These are phyloP conservation scores for Ammodytes dubius DNA, from an alignment of 2,113 vertebrate genomes.

Conservation along the genomic window DNA sequence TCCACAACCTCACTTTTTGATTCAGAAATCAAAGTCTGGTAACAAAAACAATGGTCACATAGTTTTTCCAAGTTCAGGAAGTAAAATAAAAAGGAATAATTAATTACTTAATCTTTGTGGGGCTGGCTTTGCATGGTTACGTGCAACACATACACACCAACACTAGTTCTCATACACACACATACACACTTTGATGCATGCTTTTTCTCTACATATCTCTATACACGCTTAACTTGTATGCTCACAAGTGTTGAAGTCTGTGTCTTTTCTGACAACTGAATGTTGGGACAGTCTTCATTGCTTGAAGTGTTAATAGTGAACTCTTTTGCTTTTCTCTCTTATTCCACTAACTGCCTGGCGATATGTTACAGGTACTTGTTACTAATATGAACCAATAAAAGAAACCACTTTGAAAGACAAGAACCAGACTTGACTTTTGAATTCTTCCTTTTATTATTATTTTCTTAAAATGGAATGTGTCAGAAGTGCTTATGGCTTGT, in stretches of 20 bases:
- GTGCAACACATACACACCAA: slow-evolving; percentile 41
- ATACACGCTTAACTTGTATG: slow-evolving; percentile 8
- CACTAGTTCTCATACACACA: slow-evolving; percentile 23
- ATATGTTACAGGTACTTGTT: slow-evolving; percentile 47
- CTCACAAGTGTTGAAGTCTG: slow-evolving; percentile 14
- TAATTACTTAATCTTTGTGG: background rate
- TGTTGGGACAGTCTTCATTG: slow-evolving; percentile 61
- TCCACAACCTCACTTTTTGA: background rate
- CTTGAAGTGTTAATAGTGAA: slow-evolving; percentile 47
- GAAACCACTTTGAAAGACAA: slow-evolving; percentile 41
- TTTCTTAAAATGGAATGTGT: slow-evolving; percentile 52
- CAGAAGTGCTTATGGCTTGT: slow-evolving; percentile 44
- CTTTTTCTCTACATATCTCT: slow-evolving; percentile 44
- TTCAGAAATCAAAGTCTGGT: too few species aligned
- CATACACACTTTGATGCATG: slow-evolving; percentile 55
- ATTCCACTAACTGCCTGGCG: slow-evolving; percentile 28
- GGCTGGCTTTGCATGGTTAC: slow-evolving; percentile 1
- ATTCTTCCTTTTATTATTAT: slow-evolving; percentile 19
- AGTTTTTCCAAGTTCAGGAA: too few species aligned
- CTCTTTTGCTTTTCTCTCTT: slow-evolving; percentile 36
- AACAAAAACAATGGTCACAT: too few species aligned
- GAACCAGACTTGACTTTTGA: slow-evolving; percentile 3
- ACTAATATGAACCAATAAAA: slow-evolving; percentile 66
- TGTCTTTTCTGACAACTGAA: slow-evolving; percentile 47
- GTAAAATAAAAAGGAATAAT: too few species aligned